Evolutionary conservation across 2,797 vertebrate genomes (phyloP).

Genomic region (Gallinago solitaria): DNA sequence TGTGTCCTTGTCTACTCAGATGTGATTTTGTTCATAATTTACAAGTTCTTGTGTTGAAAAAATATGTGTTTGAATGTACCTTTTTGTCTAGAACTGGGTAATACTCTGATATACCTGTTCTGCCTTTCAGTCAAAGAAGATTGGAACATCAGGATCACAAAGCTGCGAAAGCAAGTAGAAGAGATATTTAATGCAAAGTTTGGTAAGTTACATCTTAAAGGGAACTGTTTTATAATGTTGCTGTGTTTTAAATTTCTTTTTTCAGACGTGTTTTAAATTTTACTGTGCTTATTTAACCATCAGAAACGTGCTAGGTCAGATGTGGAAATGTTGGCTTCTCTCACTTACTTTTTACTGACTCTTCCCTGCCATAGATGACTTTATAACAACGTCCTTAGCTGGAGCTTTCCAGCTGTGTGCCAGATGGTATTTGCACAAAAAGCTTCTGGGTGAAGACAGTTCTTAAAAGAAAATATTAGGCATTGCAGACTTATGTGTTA

Average conservation of each 20-base stretch:
- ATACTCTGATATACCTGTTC: not conserved
- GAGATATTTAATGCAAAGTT: slow-evolving; percentile 83
- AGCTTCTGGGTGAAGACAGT: not conserved
- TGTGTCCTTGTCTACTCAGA: not conserved
- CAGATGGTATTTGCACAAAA: not conserved
- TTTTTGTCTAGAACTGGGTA: not conserved
- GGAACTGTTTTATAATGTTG: not conserved
- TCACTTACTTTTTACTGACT: not conserved
- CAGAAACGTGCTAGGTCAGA: not conserved
- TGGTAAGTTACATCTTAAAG: slow-evolving; percentile 66
- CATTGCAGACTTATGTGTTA: not conserved
- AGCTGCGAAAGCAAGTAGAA: slow-evolving; percentile 82
- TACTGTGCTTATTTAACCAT: not conserved
- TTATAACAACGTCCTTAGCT: not conserved
- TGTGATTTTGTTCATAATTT: not conserved
- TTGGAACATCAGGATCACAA: slow-evolving; percentile 83
- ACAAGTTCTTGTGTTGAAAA: not conserved
- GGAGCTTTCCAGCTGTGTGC: not conserved
- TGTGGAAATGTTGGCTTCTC: not conserved
- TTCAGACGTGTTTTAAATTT: no score
- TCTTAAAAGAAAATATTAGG: not conserved
- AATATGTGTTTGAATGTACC: not conserved
- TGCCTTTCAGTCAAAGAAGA: slow-evolving; percentile 78
- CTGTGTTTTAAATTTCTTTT: not conserved
- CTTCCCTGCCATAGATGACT: not conserved